Base-by-base conservation (phyloP, 2,797 vertebrate species). In the Chiroxiphia lanceolata region DNA sequence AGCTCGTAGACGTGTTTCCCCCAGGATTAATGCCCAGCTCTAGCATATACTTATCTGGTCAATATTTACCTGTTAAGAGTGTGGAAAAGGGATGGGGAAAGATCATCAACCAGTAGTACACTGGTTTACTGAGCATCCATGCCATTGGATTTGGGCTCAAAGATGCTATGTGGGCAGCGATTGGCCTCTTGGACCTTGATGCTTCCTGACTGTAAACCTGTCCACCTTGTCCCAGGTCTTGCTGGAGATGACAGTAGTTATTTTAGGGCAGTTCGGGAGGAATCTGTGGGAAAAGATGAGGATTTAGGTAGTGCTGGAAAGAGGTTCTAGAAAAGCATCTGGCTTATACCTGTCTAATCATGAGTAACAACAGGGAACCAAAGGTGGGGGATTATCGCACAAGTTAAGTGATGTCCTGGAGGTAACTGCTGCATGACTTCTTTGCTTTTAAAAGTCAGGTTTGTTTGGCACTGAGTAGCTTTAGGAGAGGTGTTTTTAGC, bases 131-230 rank as follows among this genome's bases (percentile, higher is more conserved):
- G 48, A 68, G 74, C 56, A 59, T 76, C 63, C 25, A 0, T 42
- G 7, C 17, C 20, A 8, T 57, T 47, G 10, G n/a, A 19, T 70
- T 48, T 54, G 63, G 27, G 34, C 8, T 10, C 15, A 64, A 14
- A 83, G 22, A 15, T 16, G 15, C 20, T 0, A 0, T 19, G 34
- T 81, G 63, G 34, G 20, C 57, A 75, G 44, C 6, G 45, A 2
- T 5, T 64, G 34, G 40, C 53, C 31, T 71, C 53, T 87, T 3
- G 3, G 36, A 47, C 54, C 25, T 63, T 0, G 0, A 10, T 38
- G 19, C 15, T 29, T 69, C 38, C 15, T 80, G 40, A 14, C 60
- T 80, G 9, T 33, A 67, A 91, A 93, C 19, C 15, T n/a, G 33
- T 29, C 44, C 11, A 13, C 33, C 21, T 74, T 59, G 44, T 36